Base-by-base conservation (phyloP, 2,888 invertebrate genomes). In the Arctia plantaginis region DNA sequence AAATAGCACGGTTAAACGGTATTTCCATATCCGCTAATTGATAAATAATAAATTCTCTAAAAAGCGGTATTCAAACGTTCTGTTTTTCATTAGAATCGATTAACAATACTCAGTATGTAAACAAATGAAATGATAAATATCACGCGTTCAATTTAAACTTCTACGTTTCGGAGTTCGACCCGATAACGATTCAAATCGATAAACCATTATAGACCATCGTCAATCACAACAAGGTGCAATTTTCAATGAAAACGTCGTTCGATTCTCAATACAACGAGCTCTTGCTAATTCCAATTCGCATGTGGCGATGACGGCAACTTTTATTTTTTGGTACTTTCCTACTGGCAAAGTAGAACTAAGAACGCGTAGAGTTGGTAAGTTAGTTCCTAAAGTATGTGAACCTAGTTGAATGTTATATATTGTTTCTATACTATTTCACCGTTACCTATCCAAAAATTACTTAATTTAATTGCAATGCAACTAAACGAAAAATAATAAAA, bases 281-380 rank as follows among this genome's bases (percentile, higher is more conserved):
- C 86, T 90, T 90, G 90, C 91, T 92, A 91, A 92, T 93, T 91
- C 89, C 91, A 82, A 90, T 89, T 91, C 92, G 89, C 93, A 91
- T 92, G 91, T 93, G 92, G 90, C 89, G 89, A 90, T 90, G 90
- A 91, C 90, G 90, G 90, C 86, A 86, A 89, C 89, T 91, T 92
- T 92, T 91, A 91, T 92, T 92, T 92, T 91, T 91, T 88, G 90
- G 89, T 91, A 86, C 87, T 89, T 89, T 84, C 86, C 86, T 86
- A 86, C 87, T 85, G 84, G 81, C 77, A 78, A 80, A 64, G 79
- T 85, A 91, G 90, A 87, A 80, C 76, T 88, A 85, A 39, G 51
- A 89, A 89, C 71, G 47, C 65, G 74, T 80, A 85, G 86, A 83
- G 69, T 73, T 71, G 81, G 18, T 66, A 55, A 51, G 59, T 77